Percentiles rank a stretch among this genome's conserved stretches.
phyloP scores from a whole-genome alignment of 2,113 vertebrate species.

The Chaetodon auriga region DNA sequence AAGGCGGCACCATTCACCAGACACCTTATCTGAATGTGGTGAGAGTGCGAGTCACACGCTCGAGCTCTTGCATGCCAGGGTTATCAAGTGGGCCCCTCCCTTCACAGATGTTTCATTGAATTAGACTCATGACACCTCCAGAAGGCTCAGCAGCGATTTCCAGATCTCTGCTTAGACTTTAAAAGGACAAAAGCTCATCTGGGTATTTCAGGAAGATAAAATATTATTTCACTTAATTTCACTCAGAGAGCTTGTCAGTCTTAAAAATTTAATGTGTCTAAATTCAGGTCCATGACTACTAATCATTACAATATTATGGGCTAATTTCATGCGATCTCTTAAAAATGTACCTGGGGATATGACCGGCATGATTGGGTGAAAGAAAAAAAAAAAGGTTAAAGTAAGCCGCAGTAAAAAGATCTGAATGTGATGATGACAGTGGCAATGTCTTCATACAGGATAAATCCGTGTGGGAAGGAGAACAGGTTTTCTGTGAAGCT shows the following conservation, averaged over 20 bases:
- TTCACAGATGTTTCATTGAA: conserved; percentile 61
- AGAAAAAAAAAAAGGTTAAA: neutral
- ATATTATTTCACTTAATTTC: conserved; percentile 39
- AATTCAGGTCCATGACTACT: conserved; percentile 13
- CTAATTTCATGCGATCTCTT: conserved; percentile 10
- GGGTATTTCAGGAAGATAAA: conserved; percentile 54
- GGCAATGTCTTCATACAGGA: neutral
- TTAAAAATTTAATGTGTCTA: conserved; percentile 23
- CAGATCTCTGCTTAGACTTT: conserved; percentile 30
- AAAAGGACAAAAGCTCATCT: conserved; percentile 52
- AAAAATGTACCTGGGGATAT: conserved; percentile 20
- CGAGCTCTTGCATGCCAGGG: conserved; percentile 31
- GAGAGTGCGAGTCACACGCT: conserved; percentile 41
- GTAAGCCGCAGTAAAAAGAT: neutral
- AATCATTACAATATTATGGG: conserved; percentile 36
- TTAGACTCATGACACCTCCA: conserved; percentile 56
- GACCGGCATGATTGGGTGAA: neutral
- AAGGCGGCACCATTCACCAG: conserved; percentile 44
- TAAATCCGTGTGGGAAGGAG: neutral
- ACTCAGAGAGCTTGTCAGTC: conserved; percentile 23
- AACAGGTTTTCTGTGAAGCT: neutral
- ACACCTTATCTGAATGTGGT: conserved; percentile 64
- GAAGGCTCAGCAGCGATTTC: conserved; percentile 47
- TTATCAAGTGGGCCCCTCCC: conserved; percentile 61
- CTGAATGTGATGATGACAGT: neutral